These are phyloP conservation scores for Leptodactylus fallax DNA, from an alignment of 2,797 vertebrate genomes.

Conservation along the genomic window DNA sequence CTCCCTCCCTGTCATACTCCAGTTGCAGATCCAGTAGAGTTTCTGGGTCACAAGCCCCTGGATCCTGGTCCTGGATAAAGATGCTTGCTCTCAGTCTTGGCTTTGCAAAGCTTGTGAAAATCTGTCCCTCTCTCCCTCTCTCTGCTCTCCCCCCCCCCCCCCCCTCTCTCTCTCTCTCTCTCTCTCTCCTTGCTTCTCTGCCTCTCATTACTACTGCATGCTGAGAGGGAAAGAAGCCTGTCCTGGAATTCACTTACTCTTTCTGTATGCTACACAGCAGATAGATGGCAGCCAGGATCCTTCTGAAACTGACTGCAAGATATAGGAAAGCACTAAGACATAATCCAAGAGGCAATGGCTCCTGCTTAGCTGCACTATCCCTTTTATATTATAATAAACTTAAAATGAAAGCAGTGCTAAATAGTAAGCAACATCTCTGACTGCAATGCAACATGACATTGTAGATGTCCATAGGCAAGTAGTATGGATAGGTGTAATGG, in stretches of 20 bases:
- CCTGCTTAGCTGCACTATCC: conserved; percentile 5
- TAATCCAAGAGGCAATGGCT: background rate
- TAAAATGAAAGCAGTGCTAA: background rate
- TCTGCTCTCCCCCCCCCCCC: background rate
- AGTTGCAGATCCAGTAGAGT: conserved; percentile 42
- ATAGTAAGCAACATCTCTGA: background rate
- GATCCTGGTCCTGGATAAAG: conserved; percentile 48
- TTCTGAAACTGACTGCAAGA: conserved; percentile 32
- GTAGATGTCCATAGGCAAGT: background rate
- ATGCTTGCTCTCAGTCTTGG: conserved; percentile 46
- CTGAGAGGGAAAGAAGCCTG: conserved; percentile 54
- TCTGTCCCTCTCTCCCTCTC: conserved; percentile 18
- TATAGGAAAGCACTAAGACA: conserved; percentile 31
- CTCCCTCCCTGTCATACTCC: conserved; percentile 40
- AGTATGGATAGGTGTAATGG: background rate
- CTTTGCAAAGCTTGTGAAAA: conserved; percentile 38
- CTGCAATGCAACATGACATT: background rate
- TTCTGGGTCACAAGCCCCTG: conserved; percentile 57
- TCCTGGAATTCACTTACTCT: conserved; percentile 61
- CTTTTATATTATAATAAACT: background rate
- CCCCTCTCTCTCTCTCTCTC: conserved; percentile 8
- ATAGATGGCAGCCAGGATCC: conserved; percentile 63
- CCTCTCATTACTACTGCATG: conserved; percentile 61
- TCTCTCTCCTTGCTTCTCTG: conserved; percentile 35
- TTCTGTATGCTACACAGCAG: conserved; percentile 44